Evolutionary conservation across 2,888 invertebrate species (phyloP).

Genomic region (Xanthorhoe designata): DNA sequence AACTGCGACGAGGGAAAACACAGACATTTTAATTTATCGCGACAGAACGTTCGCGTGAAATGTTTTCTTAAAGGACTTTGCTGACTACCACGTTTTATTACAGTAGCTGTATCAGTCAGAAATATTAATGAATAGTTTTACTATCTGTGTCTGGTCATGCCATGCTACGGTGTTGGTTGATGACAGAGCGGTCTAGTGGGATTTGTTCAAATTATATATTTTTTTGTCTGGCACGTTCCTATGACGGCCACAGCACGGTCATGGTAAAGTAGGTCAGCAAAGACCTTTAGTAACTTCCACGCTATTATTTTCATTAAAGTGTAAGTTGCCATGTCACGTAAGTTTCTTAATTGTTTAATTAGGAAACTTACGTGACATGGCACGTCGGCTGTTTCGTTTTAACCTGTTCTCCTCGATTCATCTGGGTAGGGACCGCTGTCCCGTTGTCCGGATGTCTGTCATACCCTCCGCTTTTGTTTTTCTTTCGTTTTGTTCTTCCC

Average conservation of each 20-base stretch:
- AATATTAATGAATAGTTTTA: no score
- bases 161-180: no score
- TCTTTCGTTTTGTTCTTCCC: slow-evolving; percentile 41
- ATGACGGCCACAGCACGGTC: no score
- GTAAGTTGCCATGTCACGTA: slow-evolving; percentile 36
- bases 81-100: no score
- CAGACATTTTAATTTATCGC: slow-evolving; percentile 42
- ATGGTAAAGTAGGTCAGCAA: no score
- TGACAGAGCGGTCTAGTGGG: no score
- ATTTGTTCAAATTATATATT: no score
- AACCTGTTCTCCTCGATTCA: slow-evolving; percentile 15
- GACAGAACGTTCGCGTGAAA: slow-evolving; percentile 29
- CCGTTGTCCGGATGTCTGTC: slow-evolving; percentile 42
- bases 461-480: slow-evolving; percentile 44
- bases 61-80: slow-evolving; percentile 37
- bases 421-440: neutral
- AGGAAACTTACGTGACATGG: no score
- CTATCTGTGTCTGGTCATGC: no score
- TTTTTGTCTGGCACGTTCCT: no score
- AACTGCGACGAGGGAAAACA: slow-evolving; percentile 35
- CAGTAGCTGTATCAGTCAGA: no score
- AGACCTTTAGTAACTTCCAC: neutral
- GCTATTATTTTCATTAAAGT: slow-evolving; percentile 47
- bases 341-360: slow-evolving; percentile 49
- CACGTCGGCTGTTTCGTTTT: slow-evolving; percentile 16